Evolutionary conservation across 2,797 vertebrate species (phyloP).

Genomic region (Spinibarbus caldwelli): DNA sequence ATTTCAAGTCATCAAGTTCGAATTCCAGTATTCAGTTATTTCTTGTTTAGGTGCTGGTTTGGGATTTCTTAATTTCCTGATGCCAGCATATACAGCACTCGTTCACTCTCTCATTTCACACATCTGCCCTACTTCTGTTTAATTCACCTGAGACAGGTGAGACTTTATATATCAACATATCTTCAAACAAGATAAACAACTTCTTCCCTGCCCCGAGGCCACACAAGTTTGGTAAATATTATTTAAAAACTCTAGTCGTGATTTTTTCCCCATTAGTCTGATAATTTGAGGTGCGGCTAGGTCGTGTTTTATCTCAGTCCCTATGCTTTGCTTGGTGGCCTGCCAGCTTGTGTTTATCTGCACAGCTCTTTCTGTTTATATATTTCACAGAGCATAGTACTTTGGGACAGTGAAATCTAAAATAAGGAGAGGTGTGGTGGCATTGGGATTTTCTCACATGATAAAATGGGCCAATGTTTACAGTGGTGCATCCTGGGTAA

Average conservation of each 20-base stretch:
- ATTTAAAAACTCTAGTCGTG: not conserved
- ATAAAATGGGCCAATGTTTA: slow-evolving; percentile 39
- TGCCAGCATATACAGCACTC: not conserved
- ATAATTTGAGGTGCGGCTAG: slow-evolving; percentile 55
- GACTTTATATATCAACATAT: slow-evolving; percentile 30
- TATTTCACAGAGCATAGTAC: slow-evolving; percentile 40
- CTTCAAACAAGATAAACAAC: slow-evolving; percentile 38
- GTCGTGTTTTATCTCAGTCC: slow-evolving; percentile 40
- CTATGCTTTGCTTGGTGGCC: slow-evolving; percentile 40
- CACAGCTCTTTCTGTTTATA: slow-evolving; percentile 46
- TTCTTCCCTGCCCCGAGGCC: slow-evolving; percentile 17
- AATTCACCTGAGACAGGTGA: slow-evolving; percentile 31
- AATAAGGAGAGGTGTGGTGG: slow-evolving; percentile 41
- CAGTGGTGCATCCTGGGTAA: slow-evolving; percentile 31
- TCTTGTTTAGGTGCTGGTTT: slow-evolving; percentile 10
- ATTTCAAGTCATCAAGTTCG: slow-evolving; percentile 24
- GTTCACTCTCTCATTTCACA: slow-evolving; percentile 5
- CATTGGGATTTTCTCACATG: slow-evolving; percentile 31
- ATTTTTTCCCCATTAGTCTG: slow-evolving; percentile 27
- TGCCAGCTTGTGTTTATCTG: slow-evolving; percentile 52
- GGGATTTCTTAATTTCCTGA: slow-evolving; percentile 11
- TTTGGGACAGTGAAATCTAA: slow-evolving; percentile 38
- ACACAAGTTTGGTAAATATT: slow-evolving; percentile 34
- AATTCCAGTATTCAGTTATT: not conserved
- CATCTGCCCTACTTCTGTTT: slow-evolving; percentile 18